phyloP scores from a whole-genome alignment of 2,888 invertebrate genomes.

The Luffia ferchaultella region DNA sequence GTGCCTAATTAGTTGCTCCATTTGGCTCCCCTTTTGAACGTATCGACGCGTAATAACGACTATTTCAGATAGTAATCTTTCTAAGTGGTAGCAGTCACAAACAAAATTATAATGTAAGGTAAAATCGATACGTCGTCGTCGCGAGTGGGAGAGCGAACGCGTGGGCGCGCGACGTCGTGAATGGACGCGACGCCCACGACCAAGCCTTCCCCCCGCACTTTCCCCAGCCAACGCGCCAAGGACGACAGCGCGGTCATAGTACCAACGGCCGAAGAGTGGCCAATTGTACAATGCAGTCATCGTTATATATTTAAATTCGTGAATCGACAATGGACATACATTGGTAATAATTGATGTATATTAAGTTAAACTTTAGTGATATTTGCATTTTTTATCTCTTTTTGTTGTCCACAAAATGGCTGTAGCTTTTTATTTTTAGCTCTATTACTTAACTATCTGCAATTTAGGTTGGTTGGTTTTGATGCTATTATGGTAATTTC shows the following conservation, averaged over 20 bases:
- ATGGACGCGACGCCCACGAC: conserved; percentile 44
- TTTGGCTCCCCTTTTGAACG: too few relatives aligned
- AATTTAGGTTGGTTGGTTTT: too few relatives aligned
- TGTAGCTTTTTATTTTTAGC: too few relatives aligned
- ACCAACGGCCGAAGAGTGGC: too few relatives aligned
- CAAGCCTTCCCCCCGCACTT: conserved; percentile 23
- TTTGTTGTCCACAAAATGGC: too few relatives aligned
- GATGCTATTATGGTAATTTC: too few relatives aligned
- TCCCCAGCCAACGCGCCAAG: conserved; percentile 19
- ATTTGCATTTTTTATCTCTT: not conserved
- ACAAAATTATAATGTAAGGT: not conserved
- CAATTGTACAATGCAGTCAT: not conserved
- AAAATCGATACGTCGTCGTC: not conserved
- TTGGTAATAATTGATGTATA: not conserved
- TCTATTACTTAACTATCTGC: too few relatives aligned
- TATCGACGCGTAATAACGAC: not conserved
- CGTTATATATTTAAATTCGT: not conserved
- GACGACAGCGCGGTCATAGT: conserved; percentile 19
- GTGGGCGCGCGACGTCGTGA: conserved; percentile 44
- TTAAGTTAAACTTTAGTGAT: not conserved
- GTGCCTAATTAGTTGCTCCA: too few relatives aligned
- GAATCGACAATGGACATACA: not conserved
- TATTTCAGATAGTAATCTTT: not conserved
- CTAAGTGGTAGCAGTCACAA: not conserved
- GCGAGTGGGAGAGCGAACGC: conserved; percentile 17